phyloP scores from a whole-genome alignment of 2,113 vertebrate species.

The Acanthisitta chloris region DNA sequence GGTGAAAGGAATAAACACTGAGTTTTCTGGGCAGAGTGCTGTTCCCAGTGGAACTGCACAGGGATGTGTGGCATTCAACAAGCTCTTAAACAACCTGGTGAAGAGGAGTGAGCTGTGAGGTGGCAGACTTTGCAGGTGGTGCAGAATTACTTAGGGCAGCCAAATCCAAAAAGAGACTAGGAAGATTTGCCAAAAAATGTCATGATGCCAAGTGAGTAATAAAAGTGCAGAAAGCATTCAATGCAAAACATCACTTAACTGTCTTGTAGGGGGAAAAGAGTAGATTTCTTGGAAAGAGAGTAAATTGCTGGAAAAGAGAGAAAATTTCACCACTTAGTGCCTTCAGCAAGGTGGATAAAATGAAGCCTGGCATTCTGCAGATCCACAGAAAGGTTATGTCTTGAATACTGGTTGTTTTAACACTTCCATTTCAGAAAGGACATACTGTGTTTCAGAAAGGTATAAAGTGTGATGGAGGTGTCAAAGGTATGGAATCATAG shows the following conservation, averaged over 20 bases:
- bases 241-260: neutral
- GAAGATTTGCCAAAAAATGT: constrained; percentile 19
- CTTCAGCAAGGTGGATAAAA: neutral
- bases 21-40: neutral
- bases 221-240: neutral
- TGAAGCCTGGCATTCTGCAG: neutral
- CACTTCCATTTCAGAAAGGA: neutral
- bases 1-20: neutral
- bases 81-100: neutral
- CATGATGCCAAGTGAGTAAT: neutral
- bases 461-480: neutral
- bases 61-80: neutral
- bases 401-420: neutral
- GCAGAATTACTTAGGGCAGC: constrained; percentile 1
- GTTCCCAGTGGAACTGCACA: neutral
- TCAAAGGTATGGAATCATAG: neutral
- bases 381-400: neutral
- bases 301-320: neutral
- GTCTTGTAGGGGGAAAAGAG: neutral
- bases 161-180: neutral
- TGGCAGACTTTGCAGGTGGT: constrained; percentile 45
- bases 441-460: neutral
- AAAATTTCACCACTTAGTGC: neutral
- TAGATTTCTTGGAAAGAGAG: neutral
- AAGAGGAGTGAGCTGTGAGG: constrained; percentile 38